Percentiles rank a stretch among this genome's conserved stretches.
Conservation (phyloP, 2,797 vertebrate genomes). For the Enteromius unitaeniatus region DNA sequence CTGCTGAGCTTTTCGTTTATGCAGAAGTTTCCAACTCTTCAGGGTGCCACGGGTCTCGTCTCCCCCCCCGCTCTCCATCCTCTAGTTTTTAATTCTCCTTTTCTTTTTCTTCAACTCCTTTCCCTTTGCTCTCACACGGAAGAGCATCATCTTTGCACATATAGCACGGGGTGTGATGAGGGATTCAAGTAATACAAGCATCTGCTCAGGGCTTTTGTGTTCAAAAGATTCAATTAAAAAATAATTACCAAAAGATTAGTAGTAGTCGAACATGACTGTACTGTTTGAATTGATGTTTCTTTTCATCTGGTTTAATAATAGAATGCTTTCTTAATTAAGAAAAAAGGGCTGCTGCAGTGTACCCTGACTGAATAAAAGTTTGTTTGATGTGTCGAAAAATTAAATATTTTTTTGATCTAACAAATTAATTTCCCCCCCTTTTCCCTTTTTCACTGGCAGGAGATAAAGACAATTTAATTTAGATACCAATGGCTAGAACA, state of each 20-base stretch:
- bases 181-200: conserved; percentile 79
- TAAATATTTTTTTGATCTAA: conserved; percentile 86
- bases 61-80: conserved; percentile 38
- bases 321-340: conserved; percentile 86
- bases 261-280: conserved; percentile 83
- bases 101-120: conserved; percentile 50
- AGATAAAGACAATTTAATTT: conserved; percentile 89
- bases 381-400: conserved; percentile 86
- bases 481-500: conserved; percentile 79
- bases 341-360: conserved; percentile 74
- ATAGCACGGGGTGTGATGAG: conserved; percentile 69
- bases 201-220: conserved; percentile 86
- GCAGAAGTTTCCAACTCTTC: conserved; percentile 68
- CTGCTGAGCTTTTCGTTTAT: conserved; percentile 71
- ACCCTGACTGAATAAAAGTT: conserved; percentile 83
- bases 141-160: conserved; percentile 74
- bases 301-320: conserved; percentile 88
- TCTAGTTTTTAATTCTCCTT: conserved; percentile 44
- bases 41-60: conserved; percentile 44
- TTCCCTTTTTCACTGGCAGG: conserved; percentile 67
- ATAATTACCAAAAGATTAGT: conserved; percentile 90
- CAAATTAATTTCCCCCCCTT: conserved; percentile 80
- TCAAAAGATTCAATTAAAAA: conserved; percentile 92
- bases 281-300: conserved; percentile 87
- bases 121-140: conserved; percentile 64